A percentile compares a stretch with the other conserved stretches of the same genome.
Conservation (phyloP, 2,797 vertebrate genomes). For the Ctenochaetus hawaiiensis region DNA sequence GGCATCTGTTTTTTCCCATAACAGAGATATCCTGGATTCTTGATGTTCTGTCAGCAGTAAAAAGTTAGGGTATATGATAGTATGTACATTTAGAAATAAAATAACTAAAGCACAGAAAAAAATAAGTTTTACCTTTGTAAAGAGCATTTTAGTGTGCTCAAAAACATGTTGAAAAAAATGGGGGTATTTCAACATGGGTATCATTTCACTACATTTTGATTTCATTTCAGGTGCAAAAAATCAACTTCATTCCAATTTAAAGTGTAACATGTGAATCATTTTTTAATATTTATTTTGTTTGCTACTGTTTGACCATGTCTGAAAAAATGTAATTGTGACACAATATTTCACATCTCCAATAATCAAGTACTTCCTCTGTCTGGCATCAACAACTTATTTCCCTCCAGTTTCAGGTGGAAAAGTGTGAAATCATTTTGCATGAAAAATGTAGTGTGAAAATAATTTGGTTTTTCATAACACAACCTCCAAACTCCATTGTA, state of each 20-base stretch:
- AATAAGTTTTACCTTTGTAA: neutral
- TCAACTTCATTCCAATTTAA: neutral
- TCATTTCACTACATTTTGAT: neutral
- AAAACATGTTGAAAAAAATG: neutral
- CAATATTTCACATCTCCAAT: no score
- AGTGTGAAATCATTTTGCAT: no score
- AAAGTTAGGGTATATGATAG: neutral
- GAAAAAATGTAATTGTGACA: no score
- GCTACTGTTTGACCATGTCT: no score
- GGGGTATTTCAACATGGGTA: neutral
- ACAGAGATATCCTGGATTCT: neutral
- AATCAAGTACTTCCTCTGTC: no score
- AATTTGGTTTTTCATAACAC: no score
- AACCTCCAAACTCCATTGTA: no score
- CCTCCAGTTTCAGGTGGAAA: no score
- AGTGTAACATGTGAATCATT: no score
- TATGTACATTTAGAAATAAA: neutral
- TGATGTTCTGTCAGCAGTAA: neutral
- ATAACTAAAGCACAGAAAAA: neutral
- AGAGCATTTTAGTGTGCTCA: neutral
- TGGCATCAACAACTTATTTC: no score
- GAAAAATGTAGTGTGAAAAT: no score
- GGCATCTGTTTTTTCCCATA: neutral
- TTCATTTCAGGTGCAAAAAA: neutral
- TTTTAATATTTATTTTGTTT: no score